Conservation (phyloP, 2,113 vertebrate genomes). For the Pagrus major region DNA sequence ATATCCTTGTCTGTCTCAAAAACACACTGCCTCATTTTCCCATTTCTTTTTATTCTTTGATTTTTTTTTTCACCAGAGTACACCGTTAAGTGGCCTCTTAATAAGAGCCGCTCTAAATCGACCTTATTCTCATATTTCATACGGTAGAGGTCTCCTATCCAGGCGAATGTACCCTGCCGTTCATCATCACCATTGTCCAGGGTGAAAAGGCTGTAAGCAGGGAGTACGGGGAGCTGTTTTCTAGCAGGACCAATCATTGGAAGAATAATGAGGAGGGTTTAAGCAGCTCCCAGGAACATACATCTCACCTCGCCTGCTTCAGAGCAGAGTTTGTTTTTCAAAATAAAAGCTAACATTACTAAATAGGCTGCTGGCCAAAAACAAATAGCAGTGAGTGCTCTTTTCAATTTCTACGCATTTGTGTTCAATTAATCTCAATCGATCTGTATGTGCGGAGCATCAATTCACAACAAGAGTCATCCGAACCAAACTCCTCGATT, state of each 20-base stretch:
- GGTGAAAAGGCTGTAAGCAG: neutral
- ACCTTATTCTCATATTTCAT: conserved; percentile 24
- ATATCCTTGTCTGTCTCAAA: neutral
- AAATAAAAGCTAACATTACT: conserved; percentile 23
- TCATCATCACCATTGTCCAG: conserved; percentile 28
- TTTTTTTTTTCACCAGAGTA: neutral
- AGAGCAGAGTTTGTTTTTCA: neutral
- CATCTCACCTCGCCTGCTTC: neutral
- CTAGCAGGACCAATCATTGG: conserved; percentile 43
- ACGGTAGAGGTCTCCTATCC: neutral
- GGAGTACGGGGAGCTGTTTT: conserved; percentile 33
- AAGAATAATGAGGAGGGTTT: conserved; percentile 42
- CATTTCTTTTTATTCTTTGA: neutral
- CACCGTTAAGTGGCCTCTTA: conserved; percentile 22
- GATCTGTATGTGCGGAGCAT: too few relatives aligned
- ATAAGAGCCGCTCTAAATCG: conserved; percentile 9
- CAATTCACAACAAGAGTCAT: too few relatives aligned
- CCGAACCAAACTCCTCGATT: too few relatives aligned
- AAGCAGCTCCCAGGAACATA: conserved; percentile 9
- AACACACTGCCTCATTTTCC: neutral
- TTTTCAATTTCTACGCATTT: too few relatives aligned
- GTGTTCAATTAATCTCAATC: too few relatives aligned
- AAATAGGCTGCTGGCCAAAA: too few relatives aligned
- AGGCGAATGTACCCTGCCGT: conserved; percentile 2
- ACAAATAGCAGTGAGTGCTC: too few relatives aligned